Percentiles rank a stretch among this genome's conserved stretches.
Evolutionary conservation across 2,113 vertebrate species (phyloP).

Genomic region (Otis tarda): DNA sequence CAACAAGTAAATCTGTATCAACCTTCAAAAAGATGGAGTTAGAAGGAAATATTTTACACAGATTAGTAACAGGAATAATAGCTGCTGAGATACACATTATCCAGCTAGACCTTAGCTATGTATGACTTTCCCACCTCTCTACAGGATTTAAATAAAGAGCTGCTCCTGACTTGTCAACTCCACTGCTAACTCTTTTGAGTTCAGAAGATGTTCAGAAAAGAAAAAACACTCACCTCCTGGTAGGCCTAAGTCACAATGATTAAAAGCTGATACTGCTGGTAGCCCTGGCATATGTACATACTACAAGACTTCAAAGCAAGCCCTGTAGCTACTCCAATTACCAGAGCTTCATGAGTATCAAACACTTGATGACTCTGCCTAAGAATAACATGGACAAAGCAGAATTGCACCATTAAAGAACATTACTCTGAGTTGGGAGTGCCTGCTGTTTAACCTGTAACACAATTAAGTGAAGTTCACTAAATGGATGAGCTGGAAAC

Average conservation of each 20-base stretch:
- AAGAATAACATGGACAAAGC: neutral
- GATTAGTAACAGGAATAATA: neutral
- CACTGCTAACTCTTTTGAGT: neutral
- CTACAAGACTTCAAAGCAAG: neutral
- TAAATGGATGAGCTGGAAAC: neutral
- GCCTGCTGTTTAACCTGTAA: neutral
- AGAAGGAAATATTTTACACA: neutral
- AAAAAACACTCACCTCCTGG: neutral
- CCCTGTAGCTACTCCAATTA: neutral
- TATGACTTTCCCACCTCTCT: neutral
- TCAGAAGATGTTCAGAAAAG: neutral
- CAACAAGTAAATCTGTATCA: too few relatives aligned
- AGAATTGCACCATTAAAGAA: neutral
- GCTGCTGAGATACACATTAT: neutral
- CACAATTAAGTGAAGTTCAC: neutral
- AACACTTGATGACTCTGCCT: neutral
- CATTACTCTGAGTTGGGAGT: neutral
- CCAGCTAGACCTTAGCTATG: neutral
- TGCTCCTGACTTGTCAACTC: neutral
- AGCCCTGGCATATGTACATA: neutral
- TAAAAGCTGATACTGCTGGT: neutral
- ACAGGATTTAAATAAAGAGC: neutral
- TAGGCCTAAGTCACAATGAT: neutral
- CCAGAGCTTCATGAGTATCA: neutral
- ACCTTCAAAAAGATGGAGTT: neutral